These are phyloP conservation scores for Mandrillus leucophaeus DNA, from an alignment of 2,113 vertebrate genomes.

Conservation along the genomic window DNA sequence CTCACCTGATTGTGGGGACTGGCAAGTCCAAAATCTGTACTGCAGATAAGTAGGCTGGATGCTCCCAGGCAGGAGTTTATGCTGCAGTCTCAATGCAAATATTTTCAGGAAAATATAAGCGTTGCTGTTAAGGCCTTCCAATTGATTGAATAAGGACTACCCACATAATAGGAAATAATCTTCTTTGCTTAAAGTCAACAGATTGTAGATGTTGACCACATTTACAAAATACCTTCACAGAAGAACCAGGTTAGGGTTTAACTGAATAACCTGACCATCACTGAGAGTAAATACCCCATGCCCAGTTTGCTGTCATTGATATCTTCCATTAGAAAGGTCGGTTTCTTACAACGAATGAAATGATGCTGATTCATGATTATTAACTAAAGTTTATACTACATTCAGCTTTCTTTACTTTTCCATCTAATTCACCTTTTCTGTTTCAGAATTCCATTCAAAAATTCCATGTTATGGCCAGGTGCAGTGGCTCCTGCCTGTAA, in stretches of 20 bases:
- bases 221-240: not conserved
- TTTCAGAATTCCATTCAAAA: not conserved
- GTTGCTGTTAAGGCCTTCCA: not conserved
- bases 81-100: not conserved
- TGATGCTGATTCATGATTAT: not conserved
- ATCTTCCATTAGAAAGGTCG: not conserved
- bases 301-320: not conserved
- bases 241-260: not conserved
- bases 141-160: not conserved
- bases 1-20: not conserved
- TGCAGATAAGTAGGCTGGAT: not conserved
- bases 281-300: not conserved
- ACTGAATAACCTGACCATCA: not conserved
- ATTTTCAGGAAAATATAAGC: not conserved
- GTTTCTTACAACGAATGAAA: not conserved
- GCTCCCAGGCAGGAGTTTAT: no score
- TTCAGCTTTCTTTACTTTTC: not conserved
- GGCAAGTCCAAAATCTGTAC: not conserved
- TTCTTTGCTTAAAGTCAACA: not conserved
- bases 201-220: not conserved
- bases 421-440: not conserved
- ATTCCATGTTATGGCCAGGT: no score
- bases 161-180: not conserved
- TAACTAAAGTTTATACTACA: not conserved
- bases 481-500: no score